phyloP scores from a whole-genome alignment of 2,888 invertebrate genomes.

The Lamellibrachia columna region DNA sequence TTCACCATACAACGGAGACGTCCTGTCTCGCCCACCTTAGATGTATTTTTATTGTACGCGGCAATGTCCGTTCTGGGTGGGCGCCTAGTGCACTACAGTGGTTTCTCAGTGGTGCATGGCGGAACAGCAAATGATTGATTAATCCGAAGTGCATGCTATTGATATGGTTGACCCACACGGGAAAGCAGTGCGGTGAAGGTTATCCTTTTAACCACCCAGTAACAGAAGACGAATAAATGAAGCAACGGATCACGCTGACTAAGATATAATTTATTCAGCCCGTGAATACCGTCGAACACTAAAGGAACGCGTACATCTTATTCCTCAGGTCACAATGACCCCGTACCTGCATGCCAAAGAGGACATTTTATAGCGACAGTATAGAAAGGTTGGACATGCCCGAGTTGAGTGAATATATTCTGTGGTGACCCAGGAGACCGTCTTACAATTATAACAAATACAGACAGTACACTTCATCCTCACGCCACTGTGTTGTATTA shows the following conservation, averaged over 20 bases:
- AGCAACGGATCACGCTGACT: not conserved
- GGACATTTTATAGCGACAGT: no score
- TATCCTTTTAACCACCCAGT: not conserved
- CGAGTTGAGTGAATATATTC: not conserved
- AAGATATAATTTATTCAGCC: not conserved
- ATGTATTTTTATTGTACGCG: no score
- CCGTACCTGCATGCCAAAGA: not conserved
- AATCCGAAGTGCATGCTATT: no score
- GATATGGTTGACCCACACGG: no score
- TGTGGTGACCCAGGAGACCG: not conserved
- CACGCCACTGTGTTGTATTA: no score
- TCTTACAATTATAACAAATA: not conserved
- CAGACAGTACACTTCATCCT: not conserved
- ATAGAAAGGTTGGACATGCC: no score
- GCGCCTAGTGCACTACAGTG: no score
- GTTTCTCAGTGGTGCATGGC: not conserved
- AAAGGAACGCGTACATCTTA: not conserved
- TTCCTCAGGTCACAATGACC: not conserved
- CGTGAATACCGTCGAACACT: not conserved
- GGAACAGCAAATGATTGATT: no score
- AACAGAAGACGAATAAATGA: not conserved
- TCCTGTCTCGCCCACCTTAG: no score
- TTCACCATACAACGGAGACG: no score
- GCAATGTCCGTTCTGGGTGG: no score
- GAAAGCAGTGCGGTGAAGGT: not conserved